Evolutionary conservation across 2,797 vertebrate genomes (phyloP).

Genomic region (Novumbra hubbsi): DNA sequence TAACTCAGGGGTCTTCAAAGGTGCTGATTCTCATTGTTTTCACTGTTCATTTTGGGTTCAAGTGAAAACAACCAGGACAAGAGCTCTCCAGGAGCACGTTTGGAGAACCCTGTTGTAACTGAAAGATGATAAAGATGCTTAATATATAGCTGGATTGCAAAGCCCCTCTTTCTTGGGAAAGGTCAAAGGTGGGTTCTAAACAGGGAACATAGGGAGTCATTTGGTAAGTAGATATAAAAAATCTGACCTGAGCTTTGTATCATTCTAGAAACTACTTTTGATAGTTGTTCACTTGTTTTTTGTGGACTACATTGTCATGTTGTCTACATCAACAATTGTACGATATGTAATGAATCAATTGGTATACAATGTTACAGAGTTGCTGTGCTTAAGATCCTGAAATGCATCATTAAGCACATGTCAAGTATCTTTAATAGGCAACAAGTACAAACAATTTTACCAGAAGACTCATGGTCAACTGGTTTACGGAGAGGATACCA

Average conservation of each 20-base stretch:
- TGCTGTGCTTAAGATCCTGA: no score
- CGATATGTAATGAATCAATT: no score
- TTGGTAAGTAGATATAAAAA: neutral
- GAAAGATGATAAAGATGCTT: neutral
- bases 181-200: neutral
- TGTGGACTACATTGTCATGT: neutral
- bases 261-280: no score
- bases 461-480: neutral
- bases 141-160: neutral
- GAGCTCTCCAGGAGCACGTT: no score
- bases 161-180: neutral
- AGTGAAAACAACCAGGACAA: no score
- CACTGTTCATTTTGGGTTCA: no score
- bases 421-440: neutral
- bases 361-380: no score
- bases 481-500: neutral
- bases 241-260: no score
- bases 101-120: no score
- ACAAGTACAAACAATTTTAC: neutral
- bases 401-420: no score
- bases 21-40: no score
- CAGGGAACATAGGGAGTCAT: neutral
- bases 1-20: neutral
- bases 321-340: no score
- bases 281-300: neutral